Conservation (phyloP, 1,140 invertebrate genomes). For the Cotesia vestalis region DNA sequence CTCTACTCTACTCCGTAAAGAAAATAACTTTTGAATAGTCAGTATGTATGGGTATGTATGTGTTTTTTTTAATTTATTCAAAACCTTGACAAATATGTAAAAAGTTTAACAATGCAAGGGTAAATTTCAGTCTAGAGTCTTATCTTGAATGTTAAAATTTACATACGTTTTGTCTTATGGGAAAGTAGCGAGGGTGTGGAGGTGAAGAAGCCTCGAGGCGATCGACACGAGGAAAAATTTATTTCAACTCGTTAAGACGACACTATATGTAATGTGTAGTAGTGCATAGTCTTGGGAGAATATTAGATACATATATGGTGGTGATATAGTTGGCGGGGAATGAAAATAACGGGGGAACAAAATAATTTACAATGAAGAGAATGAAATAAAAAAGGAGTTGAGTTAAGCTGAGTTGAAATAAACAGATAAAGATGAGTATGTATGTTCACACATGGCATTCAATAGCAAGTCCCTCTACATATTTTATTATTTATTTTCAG, state of each 20-base stretch:
- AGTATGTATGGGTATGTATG: too few species aligned
- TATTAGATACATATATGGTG: neutral
- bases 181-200: neutral
- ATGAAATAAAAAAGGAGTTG: neutral
- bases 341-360: neutral
- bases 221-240: neutral
- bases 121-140: too few species aligned
- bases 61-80: too few species aligned
- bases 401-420: neutral
- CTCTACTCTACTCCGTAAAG: neutral
- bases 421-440: conserved; percentile 14
- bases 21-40: neutral
- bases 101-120: too few species aligned
- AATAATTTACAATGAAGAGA: neutral
- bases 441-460: conserved; percentile 8
- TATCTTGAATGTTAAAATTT: too few species aligned
- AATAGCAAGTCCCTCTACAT: conserved; percentile 25
- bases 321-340: neutral
- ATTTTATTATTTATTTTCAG: conserved; percentile 42
- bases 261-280: neutral
- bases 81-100: too few species aligned
- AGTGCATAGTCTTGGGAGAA: too few species aligned
- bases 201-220: conserved; percentile 3
- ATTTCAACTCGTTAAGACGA: conserved; percentile 19
- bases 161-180: too few species aligned